Conservation (phyloP, 1,140 invertebrate genomes). For the Atta texana region DNA sequence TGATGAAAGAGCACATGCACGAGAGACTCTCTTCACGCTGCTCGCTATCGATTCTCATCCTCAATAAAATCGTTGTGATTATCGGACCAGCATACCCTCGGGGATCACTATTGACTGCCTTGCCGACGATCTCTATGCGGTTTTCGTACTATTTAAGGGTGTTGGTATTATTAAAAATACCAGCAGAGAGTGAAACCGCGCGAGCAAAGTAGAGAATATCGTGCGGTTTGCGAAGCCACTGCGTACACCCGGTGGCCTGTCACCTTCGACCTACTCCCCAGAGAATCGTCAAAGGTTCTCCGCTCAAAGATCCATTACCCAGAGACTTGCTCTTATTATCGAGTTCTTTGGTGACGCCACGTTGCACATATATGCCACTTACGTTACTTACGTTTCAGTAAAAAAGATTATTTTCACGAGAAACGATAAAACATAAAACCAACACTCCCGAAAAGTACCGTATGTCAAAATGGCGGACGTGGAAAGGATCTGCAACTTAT, state of each 20-base stretch:
- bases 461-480: conserved; percentile 93
- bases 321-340: conserved; percentile 62
- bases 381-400: conserved; percentile 89
- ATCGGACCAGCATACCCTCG: conserved; percentile 73
- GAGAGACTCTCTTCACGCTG: conserved; percentile 75
- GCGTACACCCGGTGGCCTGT: conserved; percentile 82
- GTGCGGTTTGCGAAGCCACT: conserved; percentile 75
- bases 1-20: conserved; percentile 59
- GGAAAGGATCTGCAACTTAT: conserved; percentile 90
- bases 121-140: conserved; percentile 63
- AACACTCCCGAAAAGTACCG: conserved; percentile 90
- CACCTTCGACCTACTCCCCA: conserved; percentile 84
- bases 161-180: conserved; percentile 68
- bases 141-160: conserved; percentile 59
- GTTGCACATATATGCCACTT: conserved; percentile 68
- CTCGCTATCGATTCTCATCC: conserved; percentile 78
- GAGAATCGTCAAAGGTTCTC: conserved; percentile 69
- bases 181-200: conserved; percentile 68
- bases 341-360: conserved; percentile 61
- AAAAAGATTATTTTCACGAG: conserved; percentile 88
- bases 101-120: conserved; percentile 66
- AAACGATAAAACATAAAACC: conserved; percentile 90
- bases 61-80: conserved; percentile 76
- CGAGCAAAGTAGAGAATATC: conserved; percentile 66
- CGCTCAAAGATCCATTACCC: conserved; percentile 73